Evolutionary conservation across 2,113 vertebrate species (phyloP).

Genomic region (Alligator sinensis): DNA sequence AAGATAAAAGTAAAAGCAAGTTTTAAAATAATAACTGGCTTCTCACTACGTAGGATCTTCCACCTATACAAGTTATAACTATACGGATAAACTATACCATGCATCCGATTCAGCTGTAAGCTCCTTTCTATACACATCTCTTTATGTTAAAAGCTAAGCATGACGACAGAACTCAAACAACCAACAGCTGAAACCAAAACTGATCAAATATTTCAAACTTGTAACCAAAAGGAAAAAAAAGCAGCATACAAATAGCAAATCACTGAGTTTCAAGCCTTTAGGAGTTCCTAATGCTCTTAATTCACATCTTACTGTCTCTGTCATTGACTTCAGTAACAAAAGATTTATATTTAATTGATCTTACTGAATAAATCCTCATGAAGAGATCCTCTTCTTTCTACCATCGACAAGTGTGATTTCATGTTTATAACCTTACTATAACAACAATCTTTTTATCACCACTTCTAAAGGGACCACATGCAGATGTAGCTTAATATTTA

Average conservation of each 20-base stretch:
- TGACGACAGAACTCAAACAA: not conserved
- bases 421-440: not conserved
- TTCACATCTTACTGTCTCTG: not conserved
- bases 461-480: not conserved
- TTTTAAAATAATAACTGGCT: not conserved
- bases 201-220: conserved; percentile 19
- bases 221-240: not conserved
- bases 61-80: not conserved
- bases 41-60: not conserved
- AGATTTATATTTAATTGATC: not conserved
- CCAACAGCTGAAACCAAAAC: not conserved
- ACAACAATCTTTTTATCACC: not conserved
- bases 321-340: conserved; percentile 3
- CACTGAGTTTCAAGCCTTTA: not conserved
- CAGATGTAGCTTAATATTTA: not conserved
- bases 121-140: not conserved
- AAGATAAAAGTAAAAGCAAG: not conserved
- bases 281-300: not conserved
- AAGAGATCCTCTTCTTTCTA: not conserved
- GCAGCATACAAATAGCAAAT: not conserved
- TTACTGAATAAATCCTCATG: not conserved
- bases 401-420: not conserved
- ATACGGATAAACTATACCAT: not conserved
- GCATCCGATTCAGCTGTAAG: not conserved
- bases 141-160: not conserved